Base-by-base conservation (phyloP, 2,888 invertebrate genomes). In the Cheilosia impressa region DNA sequence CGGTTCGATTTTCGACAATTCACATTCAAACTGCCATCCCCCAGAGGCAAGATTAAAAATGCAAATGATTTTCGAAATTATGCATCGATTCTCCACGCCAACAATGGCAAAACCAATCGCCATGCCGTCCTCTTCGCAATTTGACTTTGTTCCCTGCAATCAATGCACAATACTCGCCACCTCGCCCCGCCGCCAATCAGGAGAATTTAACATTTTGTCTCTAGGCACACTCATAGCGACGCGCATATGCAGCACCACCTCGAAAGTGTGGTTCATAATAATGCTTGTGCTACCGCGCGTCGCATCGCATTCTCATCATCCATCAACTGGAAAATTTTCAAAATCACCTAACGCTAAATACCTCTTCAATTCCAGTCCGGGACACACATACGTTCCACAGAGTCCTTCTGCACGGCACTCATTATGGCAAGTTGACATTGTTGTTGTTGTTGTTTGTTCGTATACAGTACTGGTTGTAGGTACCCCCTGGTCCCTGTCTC, bases 401-500 rank as follows among this genome's bases (percentile, higher is more conserved):
- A 75, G 53, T 72, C 66, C 77, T 72, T 71, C 73, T 66, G 19
- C 13, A 38, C 13, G 38, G 38, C 55, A 75, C 63, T 80, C 80
- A 80, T 84, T 80, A 80, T 75, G 38, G 65, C 65, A 58, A 71
- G 81, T 71, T 80, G 83, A 84, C 83, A 84, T 73, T 84, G 84
- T 69, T 68, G 71, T 68, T 71, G 73, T 69, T 63, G 72, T 68
- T 66, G 69, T 75, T 58, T 73, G 62, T 34, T 66, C 65, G 38
- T 60, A 9, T 7, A 17, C 17, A 19, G 47, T 4, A 47, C 47
- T 47, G 19, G 17, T n/a, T 17, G 4, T 38, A 38, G 38, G 13
- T 55, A 50, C 24, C 24, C 17, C 60, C 38, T 55, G 27, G 22
- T 17, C 24, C 9, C 60, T 50, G 31, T 53, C 31, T 47, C 17